Percentiles rank a stretch among this genome's conserved stretches.
Evolutionary conservation across 2,113 vertebrate genomes (phyloP).

Genomic region (Aldabrachelys gigantea): DNA sequence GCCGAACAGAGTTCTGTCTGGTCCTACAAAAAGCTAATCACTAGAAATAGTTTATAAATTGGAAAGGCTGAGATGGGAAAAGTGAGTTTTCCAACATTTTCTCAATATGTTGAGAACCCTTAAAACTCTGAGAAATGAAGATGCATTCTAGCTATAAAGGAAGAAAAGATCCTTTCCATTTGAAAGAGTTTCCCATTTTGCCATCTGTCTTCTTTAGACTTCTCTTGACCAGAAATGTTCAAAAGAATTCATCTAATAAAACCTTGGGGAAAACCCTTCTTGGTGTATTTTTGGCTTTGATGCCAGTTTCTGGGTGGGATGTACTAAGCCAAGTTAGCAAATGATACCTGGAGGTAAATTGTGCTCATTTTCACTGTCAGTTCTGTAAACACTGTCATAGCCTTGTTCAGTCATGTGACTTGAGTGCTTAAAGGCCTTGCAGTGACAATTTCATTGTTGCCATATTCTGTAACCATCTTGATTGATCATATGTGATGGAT

Average conservation of each 20-base stretch:
- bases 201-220: constrained; percentile 53
- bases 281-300: not conserved
- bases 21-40: not conserved
- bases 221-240: constrained; percentile 15
- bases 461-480: constrained; percentile 67
- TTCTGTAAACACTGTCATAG: constrained; percentile 35
- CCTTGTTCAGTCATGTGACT: not conserved
- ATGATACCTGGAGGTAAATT: constrained; percentile 56
- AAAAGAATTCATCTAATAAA: constrained; percentile 44
- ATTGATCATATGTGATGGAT: constrained; percentile 7
- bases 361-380: constrained; percentile 55
- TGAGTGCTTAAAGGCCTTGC: not conserved
- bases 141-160: not conserved
- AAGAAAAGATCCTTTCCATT: not conserved
- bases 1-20: not conserved
- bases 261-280: constrained; percentile 11
- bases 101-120: not conserved
- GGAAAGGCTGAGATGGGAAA: not conserved
- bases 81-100: not conserved
- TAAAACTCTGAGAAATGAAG: not conserved
- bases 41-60: not conserved
- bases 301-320: not conserved
- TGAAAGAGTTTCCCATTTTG: not conserved
- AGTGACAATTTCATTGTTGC: constrained; percentile 52
- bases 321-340: constrained; percentile 56